These are phyloP conservation scores for Caenorhabditis uteleia DNA, from an alignment of 2,888 invertebrate species.

Conservation along the genomic window DNA sequence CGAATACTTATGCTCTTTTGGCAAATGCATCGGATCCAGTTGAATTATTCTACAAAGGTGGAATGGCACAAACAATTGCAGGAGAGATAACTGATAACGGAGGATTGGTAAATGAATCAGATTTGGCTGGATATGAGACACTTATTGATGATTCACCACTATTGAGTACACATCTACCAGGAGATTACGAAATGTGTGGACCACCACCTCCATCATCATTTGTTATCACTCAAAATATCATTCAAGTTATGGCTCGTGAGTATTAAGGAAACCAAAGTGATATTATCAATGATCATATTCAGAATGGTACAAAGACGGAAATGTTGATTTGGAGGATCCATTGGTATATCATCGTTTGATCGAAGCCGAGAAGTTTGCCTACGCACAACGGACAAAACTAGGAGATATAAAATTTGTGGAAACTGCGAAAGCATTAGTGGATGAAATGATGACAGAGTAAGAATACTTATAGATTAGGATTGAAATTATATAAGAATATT, in stretches of 20 bases:
- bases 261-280: conserved; percentile 56
- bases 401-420: conserved; percentile 78
- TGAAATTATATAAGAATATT: conserved; percentile 3
- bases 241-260: conserved; percentile 79
- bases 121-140: conserved; percentile 60
- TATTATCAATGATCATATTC: conserved; percentile 1
- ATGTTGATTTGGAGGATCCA: conserved; percentile 62
- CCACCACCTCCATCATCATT: conserved; percentile 89
- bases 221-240: conserved; percentile 80
- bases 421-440: conserved; percentile 77
- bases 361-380: conserved; percentile 90
- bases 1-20: conserved; percentile 42
- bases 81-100: conserved; percentile 64
- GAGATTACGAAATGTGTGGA: conserved; percentile 78
- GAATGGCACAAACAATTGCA: conserved; percentile 67
- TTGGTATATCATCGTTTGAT: conserved; percentile 83
- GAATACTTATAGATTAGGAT: neutral
- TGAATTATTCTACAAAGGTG: conserved; percentile 68
- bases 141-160: conserved; percentile 60
- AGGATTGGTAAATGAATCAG: conserved; percentile 58
- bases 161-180: conserved; percentile 32
- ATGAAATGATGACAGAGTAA: conserved; percentile 76
- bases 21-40: conserved; percentile 66
- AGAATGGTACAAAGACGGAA: conserved; percentile 59
- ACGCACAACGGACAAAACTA: conserved; percentile 76